These are phyloP conservation scores for Chironex yamaguchii DNA, from an alignment of 30 jellyfish, hydroid and myxozoan species.

Conservation along the genomic window DNA sequence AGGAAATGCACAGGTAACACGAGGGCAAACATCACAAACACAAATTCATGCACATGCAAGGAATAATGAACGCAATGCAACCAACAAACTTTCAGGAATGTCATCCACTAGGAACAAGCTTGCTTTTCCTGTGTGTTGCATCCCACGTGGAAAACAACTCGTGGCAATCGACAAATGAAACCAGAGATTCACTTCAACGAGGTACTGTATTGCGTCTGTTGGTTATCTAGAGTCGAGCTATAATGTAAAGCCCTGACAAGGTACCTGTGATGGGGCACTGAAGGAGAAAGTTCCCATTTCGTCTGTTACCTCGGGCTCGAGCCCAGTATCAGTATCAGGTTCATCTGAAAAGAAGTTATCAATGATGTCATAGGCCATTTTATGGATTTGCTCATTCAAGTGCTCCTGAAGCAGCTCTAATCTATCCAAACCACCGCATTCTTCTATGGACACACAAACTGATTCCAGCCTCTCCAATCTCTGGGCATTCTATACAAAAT, in stretches of 20 bases:
- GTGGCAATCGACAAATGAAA: too few relatives aligned
- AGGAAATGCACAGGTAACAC: too few relatives aligned
- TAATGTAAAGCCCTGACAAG: neutral
- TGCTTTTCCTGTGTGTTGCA: too few relatives aligned
- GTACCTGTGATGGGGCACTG: conserved; percentile 21
- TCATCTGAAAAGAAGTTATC: conserved; percentile 77
- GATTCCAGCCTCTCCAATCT: conserved; percentile 58
- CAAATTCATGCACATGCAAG: too few relatives aligned
- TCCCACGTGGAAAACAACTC: too few relatives aligned
- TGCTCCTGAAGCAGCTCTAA: conserved; percentile 83
- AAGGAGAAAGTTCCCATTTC: conserved; percentile 59
- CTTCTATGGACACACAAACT: conserved; percentile 82
- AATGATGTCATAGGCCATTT: conserved; percentile 79
- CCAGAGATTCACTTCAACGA: too few relatives aligned
- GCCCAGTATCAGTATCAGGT: conserved; percentile 67
- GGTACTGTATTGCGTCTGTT: too few relatives aligned
- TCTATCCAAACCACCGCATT: conserved; percentile 84
- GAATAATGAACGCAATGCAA: too few relatives aligned
- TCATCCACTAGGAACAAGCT: too few relatives aligned
- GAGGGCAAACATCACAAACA: too few relatives aligned
- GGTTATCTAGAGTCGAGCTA: too few relatives aligned
- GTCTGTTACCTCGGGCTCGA: conserved; percentile 72
- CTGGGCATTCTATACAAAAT: conserved; percentile 79
- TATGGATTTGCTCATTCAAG: conserved; percentile 84
- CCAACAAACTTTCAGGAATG: too few relatives aligned